phyloP scores from a whole-genome alignment of 2,888 invertebrate genomes.

The Parasteatoda lunata region DNA sequence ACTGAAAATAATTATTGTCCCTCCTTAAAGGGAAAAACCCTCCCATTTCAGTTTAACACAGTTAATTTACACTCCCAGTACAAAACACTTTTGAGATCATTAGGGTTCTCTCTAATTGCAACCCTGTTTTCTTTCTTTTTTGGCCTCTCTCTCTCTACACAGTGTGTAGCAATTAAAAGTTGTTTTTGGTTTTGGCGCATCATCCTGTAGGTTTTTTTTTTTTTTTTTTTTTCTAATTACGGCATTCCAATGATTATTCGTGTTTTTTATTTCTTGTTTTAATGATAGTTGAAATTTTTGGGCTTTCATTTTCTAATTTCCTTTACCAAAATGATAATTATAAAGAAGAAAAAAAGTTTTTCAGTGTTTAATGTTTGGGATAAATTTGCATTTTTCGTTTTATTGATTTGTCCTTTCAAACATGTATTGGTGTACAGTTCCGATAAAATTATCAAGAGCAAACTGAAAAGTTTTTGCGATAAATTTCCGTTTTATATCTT shows the following conservation, averaged over 20 bases:
- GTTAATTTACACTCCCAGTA: slow-evolving; percentile 54
- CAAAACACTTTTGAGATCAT: slow-evolving; percentile 53
- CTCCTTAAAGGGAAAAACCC: slow-evolving; percentile 35
- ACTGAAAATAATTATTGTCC: slow-evolving; percentile 38
- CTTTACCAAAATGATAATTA: no score
- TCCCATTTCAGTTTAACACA: slow-evolving; percentile 44
- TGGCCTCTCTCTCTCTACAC: neutral
- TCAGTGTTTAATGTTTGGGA: no score
- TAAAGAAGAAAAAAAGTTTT: no score
- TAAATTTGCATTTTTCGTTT: no score
- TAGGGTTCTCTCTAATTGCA: slow-evolving; percentile 51
- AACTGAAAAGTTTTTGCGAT: no score
- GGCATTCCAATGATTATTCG: neutral
- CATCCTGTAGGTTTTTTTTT: neutral
- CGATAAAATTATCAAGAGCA: no score
- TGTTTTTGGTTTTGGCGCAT: neutral
- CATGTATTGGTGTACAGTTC: no score
- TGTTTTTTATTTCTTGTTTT: neutral
- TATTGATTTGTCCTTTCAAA: no score
- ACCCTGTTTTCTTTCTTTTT: slow-evolving; percentile 13
- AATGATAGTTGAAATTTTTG: no score
- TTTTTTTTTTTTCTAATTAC: neutral
- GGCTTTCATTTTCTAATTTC: no score
- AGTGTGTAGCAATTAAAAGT: slow-evolving; percentile 38
- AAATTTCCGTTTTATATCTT: no score